A percentile compares a stretch with the other conserved stretches of the same genome.
phyloP scores from a whole-genome alignment of 2,888 invertebrate species.

The Eupeodes latifasciatus region DNA sequence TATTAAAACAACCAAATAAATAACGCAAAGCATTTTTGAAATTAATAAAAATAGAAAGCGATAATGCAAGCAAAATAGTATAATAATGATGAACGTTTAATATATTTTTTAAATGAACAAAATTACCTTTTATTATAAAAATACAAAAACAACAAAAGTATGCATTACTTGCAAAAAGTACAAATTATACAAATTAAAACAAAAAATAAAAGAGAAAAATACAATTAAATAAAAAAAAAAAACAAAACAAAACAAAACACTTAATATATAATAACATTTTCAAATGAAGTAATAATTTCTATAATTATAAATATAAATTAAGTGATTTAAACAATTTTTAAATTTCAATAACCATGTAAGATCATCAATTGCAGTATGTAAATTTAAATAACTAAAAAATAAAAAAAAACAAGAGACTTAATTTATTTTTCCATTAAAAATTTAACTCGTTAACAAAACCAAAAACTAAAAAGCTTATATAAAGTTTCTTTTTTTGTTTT shows the following conservation, averaged over 20 bases:
- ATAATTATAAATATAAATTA: slow-evolving; percentile 60
- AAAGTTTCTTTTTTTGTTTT: background rate
- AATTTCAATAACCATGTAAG: slow-evolving; percentile 68
- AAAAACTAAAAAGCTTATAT: slow-evolving; percentile 29
- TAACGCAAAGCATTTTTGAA: slow-evolving; percentile 28
- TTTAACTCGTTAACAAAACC: background rate
- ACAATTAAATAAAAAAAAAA: slow-evolving; percentile 16
- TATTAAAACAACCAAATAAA: slow-evolving; percentile 22
- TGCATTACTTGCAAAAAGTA: slow-evolving; percentile 75
- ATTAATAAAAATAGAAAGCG: slow-evolving; percentile 15
- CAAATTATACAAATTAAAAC: slow-evolving; percentile 76
- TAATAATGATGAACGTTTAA: slow-evolving; percentile 53
- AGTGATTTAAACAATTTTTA: slow-evolving; percentile 51
- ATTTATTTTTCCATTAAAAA: slow-evolving; percentile 35
- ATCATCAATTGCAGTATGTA: slow-evolving; percentile 55
- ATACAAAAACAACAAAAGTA: slow-evolving; percentile 52
- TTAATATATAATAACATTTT: slow-evolving; percentile 66
- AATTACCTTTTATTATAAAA: slow-evolving; percentile 65
- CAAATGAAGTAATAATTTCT: slow-evolving; percentile 55
- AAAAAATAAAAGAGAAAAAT: slow-evolving; percentile 42
- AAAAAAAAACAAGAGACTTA: background rate
- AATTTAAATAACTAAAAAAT: slow-evolving; percentile 25
- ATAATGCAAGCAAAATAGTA: slow-evolving; percentile 56
- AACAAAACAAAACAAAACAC: background rate
- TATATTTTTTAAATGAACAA: slow-evolving; percentile 62